These are phyloP conservation scores for Sebastolobus alascanus DNA, from an alignment of 2,797 vertebrate species.

Conservation along the genomic window DNA sequence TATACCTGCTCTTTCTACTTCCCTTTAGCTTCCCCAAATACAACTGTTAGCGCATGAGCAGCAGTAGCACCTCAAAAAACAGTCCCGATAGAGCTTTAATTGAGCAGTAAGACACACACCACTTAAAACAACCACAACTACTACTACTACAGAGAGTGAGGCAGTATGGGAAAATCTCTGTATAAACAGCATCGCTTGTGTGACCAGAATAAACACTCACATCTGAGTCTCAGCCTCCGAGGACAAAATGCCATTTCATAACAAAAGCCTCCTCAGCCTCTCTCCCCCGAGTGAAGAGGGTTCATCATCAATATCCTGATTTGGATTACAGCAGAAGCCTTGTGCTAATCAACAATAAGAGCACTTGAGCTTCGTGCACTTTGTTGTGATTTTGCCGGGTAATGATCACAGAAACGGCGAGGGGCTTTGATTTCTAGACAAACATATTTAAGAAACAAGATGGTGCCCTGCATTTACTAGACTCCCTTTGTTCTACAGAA, in stretches of 20 bases:
- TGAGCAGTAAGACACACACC: not conserved
- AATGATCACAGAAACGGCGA: constrained; percentile 43
- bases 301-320: constrained; percentile 74
- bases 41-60: not conserved
- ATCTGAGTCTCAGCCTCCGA: not conserved
- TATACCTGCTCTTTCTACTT: not conserved
- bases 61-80: not conserved
- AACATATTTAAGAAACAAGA: constrained; percentile 59
- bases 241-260: constrained; percentile 51
- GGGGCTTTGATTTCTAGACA: constrained; percentile 64
- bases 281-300: constrained; percentile 42
- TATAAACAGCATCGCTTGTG: constrained; percentile 22
- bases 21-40: not conserved
- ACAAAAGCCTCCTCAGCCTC: constrained; percentile 56
- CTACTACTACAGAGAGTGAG: constrained; percentile 12
- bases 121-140: constrained; percentile 21
- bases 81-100: constrained; percentile 17
- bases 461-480: constrained; percentile 30
- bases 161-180: constrained; percentile 28
- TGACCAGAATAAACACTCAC: constrained; percentile 25
- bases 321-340: constrained; percentile 59
- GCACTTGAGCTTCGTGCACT: constrained; percentile 57
- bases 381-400: constrained; percentile 58
- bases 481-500: constrained; percentile 26
- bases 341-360: constrained; percentile 70